Evolutionary conservation across 1,140 invertebrate species (phyloP), one percentile per base, ranked within the genome.

Genomic region (Drosophila lini): DNA sequence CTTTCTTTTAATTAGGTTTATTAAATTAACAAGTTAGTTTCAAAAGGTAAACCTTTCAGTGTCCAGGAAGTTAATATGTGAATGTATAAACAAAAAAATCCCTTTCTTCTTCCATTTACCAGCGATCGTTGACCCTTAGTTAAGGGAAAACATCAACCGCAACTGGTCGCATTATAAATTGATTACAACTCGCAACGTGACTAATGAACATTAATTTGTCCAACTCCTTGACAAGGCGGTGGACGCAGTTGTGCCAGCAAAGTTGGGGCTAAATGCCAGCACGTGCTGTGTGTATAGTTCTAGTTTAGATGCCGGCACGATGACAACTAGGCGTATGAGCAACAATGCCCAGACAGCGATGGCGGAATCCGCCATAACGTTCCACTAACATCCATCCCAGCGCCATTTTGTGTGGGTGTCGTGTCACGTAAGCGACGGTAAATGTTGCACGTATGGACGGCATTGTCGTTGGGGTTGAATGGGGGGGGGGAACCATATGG

Each of bases 131-230:
- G 69, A 74, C 40, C 25, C 47, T n/a, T 15, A 15, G 15, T 32
- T 3, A 32, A 31, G 44, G 44, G 15, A 58, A 75, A 78, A 83
- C 80, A 83, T 83, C 80, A 83, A 83, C 80, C 80, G 61, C 80
- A 83, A 81, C 75, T 81, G 80, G 60, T 67, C 80, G 81, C 80
- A 83, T 83, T 83, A 83, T 83, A 83, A 83, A 83, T 83, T 83
- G 81, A 83, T 83, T 84, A 83, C 81, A 58, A 74, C 71, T 79
- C 76, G 81, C 81, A 78, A 83, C 81, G 81, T 83, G 81, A 83
- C 81, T 83, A 83, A 83, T 83, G 81, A 83, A 83, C 81, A 83
- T 83, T 83, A 83, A 80, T 83, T 83, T 80, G 75, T 68, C 75
- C 80, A 83, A 83, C 80, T 83, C 78, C 80, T 83, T 73, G 76